These are phyloP conservation scores for Colossoma macropomum DNA, from an alignment of 2,113 vertebrate genomes.

Conservation along the genomic window DNA sequence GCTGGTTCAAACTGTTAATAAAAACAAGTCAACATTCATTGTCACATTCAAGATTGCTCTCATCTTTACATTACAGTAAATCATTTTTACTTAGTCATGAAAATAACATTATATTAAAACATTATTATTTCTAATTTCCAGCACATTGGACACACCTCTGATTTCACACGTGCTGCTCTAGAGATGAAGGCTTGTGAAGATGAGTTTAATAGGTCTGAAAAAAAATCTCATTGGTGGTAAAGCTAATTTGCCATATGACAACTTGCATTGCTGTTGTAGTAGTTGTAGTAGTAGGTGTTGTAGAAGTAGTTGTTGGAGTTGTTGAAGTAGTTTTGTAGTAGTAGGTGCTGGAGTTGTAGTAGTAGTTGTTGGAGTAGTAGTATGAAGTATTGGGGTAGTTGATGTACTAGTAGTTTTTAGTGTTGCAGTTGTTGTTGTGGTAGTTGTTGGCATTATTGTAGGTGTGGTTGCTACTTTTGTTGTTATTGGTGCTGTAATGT, in stretches of 20 bases:
- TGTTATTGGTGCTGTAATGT: too few relatives aligned
- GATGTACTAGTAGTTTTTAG: too few relatives aligned
- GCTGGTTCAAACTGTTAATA: constrained; percentile 1
- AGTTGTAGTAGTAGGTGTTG: too few relatives aligned
- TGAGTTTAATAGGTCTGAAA: neutral
- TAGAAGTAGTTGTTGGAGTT: too few relatives aligned
- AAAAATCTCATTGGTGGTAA: constrained; percentile 22
- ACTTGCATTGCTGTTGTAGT: neutral
- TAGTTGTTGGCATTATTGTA: too few relatives aligned
- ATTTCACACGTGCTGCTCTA: neutral
- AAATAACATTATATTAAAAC: neutral
- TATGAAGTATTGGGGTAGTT: neutral
- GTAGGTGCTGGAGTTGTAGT: too few relatives aligned
- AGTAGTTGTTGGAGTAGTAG: neutral
- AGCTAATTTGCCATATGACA: neutral
- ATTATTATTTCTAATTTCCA: neutral
- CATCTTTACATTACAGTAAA: too few relatives aligned
- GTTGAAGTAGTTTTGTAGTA: too few relatives aligned
- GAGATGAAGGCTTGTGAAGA: neutral
- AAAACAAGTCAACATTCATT: neutral
- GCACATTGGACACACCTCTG: neutral
- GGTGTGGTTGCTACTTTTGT: too few relatives aligned
- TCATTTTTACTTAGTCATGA: neutral
- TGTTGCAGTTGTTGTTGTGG: too few relatives aligned
- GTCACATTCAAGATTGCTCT: too few relatives aligned